Conservation (phyloP, 2,113 vertebrate genomes). For the Amphiprion ocellaris region DNA sequence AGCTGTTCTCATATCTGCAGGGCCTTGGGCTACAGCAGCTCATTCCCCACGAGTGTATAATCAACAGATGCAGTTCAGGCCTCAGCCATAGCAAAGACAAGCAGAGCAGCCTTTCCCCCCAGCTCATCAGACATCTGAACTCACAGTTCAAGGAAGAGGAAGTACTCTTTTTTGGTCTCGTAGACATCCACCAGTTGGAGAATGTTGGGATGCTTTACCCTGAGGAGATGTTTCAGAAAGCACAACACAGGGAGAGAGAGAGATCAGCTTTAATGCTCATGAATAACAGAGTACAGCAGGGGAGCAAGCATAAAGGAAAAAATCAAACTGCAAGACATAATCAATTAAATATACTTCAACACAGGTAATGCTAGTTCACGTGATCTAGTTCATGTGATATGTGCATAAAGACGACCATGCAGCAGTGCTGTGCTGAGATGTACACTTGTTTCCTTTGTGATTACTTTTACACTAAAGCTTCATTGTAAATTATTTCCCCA, state of each 20-base stretch:
- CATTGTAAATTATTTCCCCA: too few relatives aligned
- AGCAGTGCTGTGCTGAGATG: neutral
- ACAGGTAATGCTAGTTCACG: neutral
- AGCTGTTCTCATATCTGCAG: constrained; percentile 54
- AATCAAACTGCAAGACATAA: constrained; percentile 9
- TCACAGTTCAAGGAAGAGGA: constrained; percentile 99
- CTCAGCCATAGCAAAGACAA: constrained; percentile 9
- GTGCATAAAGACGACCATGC: neutral
- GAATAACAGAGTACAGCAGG: constrained; percentile 5
- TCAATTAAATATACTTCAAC: neutral
- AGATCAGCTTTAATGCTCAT: constrained; percentile 8
- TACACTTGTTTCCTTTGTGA: neutral
- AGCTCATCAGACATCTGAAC: constrained; percentile 71
- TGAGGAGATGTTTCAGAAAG: constrained; percentile 64
- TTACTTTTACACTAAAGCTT: too few relatives aligned
- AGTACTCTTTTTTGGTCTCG: constrained; percentile 98
- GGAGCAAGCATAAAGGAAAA: neutral
- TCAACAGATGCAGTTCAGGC: constrained; percentile 51
- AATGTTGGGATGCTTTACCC: constrained; percentile 98
- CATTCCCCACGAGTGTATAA: constrained; percentile 56
- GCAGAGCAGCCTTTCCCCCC: constrained; percentile 11
- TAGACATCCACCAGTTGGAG: constrained; percentile 97
- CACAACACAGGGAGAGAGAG: constrained; percentile 23
- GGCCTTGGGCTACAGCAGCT: constrained; percentile 55
- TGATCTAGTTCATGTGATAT: neutral